These are phyloP conservation scores for Bagarius yarrelli DNA, from an alignment of 2,113 vertebrate genomes.

Conservation along the genomic window DNA sequence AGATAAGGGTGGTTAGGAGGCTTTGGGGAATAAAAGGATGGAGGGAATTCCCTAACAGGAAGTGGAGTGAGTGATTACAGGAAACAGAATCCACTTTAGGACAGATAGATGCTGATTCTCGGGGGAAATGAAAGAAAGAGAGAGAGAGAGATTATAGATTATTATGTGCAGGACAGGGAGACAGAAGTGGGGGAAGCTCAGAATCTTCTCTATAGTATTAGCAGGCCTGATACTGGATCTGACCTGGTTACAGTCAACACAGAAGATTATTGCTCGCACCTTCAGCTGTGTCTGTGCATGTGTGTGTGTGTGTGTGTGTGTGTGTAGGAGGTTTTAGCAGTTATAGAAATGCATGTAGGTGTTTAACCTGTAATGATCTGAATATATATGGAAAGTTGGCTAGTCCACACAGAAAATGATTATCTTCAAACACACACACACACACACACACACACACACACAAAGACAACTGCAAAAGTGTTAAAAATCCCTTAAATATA, in stretches of 20 bases:
- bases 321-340: not conserved
- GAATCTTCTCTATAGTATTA: not conserved
- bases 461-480: no score
- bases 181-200: not conserved
- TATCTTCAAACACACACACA: not conserved
- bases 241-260: not conserved
- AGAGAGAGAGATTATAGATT: constrained; percentile 9
- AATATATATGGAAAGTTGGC: not conserved
- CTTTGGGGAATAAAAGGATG: not conserved
- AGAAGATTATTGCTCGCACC: not conserved
- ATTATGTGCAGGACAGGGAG: constrained; percentile 2
- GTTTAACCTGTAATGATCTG: not conserved
- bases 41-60: constrained; percentile 16
- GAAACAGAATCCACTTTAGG: constrained; percentile 15
- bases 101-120: constrained; percentile 50
- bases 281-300: not conserved
- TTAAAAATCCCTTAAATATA: no score
- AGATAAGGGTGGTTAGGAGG: not conserved
- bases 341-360: not conserved
- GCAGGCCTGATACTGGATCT: not conserved
- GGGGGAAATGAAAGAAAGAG: constrained; percentile 48
- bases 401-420: not conserved
- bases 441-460: no score
- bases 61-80: constrained; percentile 13
- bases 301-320: not conserved